Conservation (phyloP, 2,888 invertebrate species). For the Brenthis daphne region DNA sequence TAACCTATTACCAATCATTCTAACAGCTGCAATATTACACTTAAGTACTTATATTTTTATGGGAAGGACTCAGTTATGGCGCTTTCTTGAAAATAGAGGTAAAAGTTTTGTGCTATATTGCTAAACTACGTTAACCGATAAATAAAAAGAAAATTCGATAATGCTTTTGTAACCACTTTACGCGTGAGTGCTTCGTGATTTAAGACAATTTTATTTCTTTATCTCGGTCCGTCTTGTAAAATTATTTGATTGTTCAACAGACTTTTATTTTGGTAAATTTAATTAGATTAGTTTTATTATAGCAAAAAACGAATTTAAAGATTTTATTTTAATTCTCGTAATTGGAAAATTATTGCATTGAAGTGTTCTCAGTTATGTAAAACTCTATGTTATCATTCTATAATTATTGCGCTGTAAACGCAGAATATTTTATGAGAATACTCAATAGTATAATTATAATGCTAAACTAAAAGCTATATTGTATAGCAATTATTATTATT, state of each 20-base stretch:
- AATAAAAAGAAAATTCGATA: conserved; percentile 61
- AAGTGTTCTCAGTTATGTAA: too few relatives aligned
- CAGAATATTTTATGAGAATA: background rate
- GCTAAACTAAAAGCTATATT: background rate
- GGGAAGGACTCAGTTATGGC: conserved; percentile 8
- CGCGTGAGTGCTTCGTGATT: conserved; percentile 75
- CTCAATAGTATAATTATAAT: background rate
- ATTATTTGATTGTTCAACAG: conserved; percentile 25
- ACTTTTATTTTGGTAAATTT: conserved; percentile 24
- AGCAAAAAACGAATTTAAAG: background rate
- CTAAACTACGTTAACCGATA: conserved; percentile 66
- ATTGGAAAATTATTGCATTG: too few relatives aligned
- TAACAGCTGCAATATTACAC: too few relatives aligned
- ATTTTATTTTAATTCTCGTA: background rate
- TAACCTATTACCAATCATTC: too few relatives aligned
- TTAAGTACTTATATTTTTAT: background rate
- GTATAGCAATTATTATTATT: conserved; percentile 1
- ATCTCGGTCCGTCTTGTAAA: conserved; percentile 43
- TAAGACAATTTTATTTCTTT: conserved; percentile 55
- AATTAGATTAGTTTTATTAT: background rate
- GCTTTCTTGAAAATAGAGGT: conserved; percentile 56
- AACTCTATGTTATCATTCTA: too few relatives aligned
- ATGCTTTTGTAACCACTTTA: conserved; percentile 63
- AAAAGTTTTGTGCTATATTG: conserved; percentile 63
- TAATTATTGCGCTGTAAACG: too few relatives aligned